Conservation (phyloP, 1,140 invertebrate genomes). For the Chrysopa pallens region DNA sequence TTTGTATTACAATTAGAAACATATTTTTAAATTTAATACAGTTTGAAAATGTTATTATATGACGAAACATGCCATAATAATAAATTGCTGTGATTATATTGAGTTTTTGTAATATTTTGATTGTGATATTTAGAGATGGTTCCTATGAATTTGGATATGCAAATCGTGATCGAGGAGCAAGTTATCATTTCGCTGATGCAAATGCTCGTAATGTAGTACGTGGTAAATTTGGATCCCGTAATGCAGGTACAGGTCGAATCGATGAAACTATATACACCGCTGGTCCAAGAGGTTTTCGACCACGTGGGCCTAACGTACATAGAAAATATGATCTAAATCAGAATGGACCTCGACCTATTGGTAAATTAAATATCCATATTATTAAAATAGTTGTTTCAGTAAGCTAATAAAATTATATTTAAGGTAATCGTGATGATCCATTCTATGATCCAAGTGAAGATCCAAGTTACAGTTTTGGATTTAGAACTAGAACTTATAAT, state of each 20-base stretch:
- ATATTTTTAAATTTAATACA: too few relatives aligned
- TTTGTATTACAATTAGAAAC: too few relatives aligned
- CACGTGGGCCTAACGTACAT: constrained; percentile 45
- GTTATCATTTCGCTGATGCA: constrained; percentile 38
- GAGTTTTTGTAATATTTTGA: too few relatives aligned
- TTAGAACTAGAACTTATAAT: constrained; percentile 40
- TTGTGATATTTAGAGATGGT: too few relatives aligned
- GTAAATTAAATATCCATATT: constrained; percentile 16
- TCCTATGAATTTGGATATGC: constrained; percentile 45
- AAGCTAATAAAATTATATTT: constrained; percentile 9
- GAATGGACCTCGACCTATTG: constrained; percentile 34
- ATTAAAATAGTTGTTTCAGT: constrained; percentile 1
- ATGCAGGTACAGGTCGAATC: constrained; percentile 38
- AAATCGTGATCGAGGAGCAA: constrained; percentile 38
- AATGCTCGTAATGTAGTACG: constrained; percentile 38
- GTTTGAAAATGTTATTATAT: too few relatives aligned
- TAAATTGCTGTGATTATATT: too few relatives aligned
- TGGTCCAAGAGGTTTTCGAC: constrained; percentile 48
- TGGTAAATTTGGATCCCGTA: constrained; percentile 40
- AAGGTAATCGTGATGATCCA: constrained; percentile 35
- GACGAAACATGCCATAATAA: too few relatives aligned
- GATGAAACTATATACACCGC: constrained; percentile 52
- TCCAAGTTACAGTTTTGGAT: constrained; percentile 46
- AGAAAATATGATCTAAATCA: constrained; percentile 48
- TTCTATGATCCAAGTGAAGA: constrained; percentile 52